A percentile compares a stretch with the other conserved stretches of the same genome.
phyloP scores from a whole-genome alignment of 2,888 invertebrate genomes.

The Agonopterix subpropinquella region DNA sequence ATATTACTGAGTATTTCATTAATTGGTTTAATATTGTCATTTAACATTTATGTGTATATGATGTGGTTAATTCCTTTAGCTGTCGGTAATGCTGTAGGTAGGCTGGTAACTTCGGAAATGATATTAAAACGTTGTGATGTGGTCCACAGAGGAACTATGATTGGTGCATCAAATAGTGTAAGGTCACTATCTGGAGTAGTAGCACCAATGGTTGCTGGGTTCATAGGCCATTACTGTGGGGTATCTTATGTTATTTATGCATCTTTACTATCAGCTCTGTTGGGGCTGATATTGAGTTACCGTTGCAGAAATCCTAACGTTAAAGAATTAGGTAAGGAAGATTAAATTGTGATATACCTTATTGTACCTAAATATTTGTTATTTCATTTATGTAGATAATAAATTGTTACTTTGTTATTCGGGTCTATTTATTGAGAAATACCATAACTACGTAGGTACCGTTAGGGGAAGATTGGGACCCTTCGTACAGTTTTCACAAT shows the following conservation, averaged over 20 bases:
- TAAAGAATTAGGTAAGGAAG: constrained; percentile 40
- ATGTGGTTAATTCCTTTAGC: constrained; percentile 73
- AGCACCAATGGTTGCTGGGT: constrained; percentile 76
- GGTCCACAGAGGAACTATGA: constrained; percentile 76
- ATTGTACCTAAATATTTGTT: too few relatives aligned
- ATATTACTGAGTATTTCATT: constrained; percentile 61
- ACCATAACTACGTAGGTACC: too few relatives aligned
- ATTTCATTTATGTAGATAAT: too few relatives aligned
- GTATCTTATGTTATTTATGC: constrained; percentile 63
- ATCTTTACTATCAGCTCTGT: constrained; percentile 47
- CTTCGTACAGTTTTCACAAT: too few relatives aligned
- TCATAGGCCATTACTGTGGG: constrained; percentile 71
- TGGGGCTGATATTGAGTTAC: constrained; percentile 59
- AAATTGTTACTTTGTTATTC: too few relatives aligned
- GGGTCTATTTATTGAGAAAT: too few relatives aligned
- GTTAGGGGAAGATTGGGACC: too few relatives aligned
- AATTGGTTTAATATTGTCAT: constrained; percentile 61
- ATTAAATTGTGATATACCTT: constrained; percentile 23
- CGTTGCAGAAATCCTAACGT: constrained; percentile 35
- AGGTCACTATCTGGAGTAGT: constrained; percentile 77
- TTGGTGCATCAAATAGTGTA: constrained; percentile 79
- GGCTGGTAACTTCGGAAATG: constrained; percentile 77
- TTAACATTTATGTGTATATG: constrained; percentile 61
- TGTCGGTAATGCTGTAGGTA: constrained; percentile 71
- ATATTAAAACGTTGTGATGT: constrained; percentile 68